A percentile compares a stretch with the other conserved stretches of the same genome.
Evolutionary conservation across 2,113 vertebrate species (phyloP).

Genomic region (Microcebus griseorufus): DNA sequence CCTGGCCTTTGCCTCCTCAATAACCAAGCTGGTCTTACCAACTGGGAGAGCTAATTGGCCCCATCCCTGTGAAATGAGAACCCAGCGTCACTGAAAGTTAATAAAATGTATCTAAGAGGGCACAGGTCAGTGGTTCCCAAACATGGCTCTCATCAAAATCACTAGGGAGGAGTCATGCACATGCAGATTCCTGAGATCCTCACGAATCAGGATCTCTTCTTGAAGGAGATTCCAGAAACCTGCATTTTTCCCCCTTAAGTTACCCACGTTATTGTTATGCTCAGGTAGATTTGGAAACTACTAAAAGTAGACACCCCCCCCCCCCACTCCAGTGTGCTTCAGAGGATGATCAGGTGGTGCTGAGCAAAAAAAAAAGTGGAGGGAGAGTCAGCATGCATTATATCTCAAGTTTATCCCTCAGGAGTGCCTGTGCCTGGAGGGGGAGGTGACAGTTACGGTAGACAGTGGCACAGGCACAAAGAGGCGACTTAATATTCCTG

Average conservation of each 20-base stretch:
- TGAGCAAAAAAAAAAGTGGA: neutral
- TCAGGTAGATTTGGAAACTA: neutral
- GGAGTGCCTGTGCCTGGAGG: neutral
- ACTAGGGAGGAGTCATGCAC: neutral
- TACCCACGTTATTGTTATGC: neutral
- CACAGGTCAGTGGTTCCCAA: slow-evolving; percentile 3
- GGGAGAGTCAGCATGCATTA: accelerated
- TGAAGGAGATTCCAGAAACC: neutral
- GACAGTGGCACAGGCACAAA: neutral
- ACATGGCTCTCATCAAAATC: neutral
- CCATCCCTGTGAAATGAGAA: slow-evolving; percentile 70
- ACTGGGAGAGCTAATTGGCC: slow-evolving; percentile 78
- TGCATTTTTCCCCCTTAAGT: neutral
- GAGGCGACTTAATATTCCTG: neutral
- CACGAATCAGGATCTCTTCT: neutral
- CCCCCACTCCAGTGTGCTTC: neutral
- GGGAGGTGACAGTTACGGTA: neutral
- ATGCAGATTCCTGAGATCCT: neutral
- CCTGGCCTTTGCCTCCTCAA: slow-evolving; percentile 68
- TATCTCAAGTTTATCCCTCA: neutral
- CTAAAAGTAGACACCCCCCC: neutral
- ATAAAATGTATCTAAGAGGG: slow-evolving; percentile 59
- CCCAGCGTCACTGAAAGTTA: slow-evolving; percentile 60
- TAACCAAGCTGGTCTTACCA: slow-evolving; percentile 68
- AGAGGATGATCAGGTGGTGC: neutral